A percentile compares a stretch with the other conserved stretches of the same genome.
phyloP scores from a whole-genome alignment of 1,140 invertebrate species.

The Tetragnatha versicolor region DNA sequence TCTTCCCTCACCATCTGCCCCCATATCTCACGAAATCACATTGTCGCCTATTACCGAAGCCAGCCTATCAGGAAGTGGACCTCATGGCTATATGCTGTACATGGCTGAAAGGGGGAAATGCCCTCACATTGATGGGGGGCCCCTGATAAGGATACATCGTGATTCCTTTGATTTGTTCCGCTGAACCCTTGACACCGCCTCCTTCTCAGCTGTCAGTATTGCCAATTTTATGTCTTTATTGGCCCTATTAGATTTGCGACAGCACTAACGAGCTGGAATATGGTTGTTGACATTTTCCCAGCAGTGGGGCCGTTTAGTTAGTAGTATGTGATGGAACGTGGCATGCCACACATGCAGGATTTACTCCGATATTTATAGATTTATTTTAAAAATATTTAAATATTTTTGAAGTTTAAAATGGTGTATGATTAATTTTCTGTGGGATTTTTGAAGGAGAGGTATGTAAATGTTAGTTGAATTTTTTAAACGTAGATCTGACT shows the following conservation, averaged over 20 bases:
- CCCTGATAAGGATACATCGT: conserved; percentile 17
- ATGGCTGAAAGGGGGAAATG: not conserved
- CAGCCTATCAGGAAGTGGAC: conserved; percentile 22
- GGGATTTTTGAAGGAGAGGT: not conserved
- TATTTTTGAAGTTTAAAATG: not conserved
- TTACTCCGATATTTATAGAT: not conserved
- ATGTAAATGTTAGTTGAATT: not conserved
- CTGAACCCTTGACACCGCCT: conserved; percentile 20
- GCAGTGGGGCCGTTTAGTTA: not conserved
- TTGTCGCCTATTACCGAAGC: conserved; percentile 5
- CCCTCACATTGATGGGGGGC: conserved; percentile 19
- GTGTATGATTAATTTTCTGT: not conserved
- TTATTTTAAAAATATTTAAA: not conserved
- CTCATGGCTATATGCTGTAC: not conserved
- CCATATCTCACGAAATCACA: conserved; percentile 1
- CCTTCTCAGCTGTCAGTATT: conserved; percentile 45
- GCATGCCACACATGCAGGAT: no score
- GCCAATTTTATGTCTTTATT: conserved; percentile 55
- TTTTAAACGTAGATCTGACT: no score
- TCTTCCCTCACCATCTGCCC: conserved; percentile 7
- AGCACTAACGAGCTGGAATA: conserved; percentile 37
- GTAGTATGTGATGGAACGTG: not conserved
- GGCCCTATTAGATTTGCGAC: conserved; percentile 47
- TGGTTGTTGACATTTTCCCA: conserved; percentile 40
- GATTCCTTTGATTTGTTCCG: conserved; percentile 47